Percentiles rank a stretch among this genome's conserved stretches.
phyloP scores from a whole-genome alignment of 2,113 vertebrate genomes.

The Condylura cristata region DNA sequence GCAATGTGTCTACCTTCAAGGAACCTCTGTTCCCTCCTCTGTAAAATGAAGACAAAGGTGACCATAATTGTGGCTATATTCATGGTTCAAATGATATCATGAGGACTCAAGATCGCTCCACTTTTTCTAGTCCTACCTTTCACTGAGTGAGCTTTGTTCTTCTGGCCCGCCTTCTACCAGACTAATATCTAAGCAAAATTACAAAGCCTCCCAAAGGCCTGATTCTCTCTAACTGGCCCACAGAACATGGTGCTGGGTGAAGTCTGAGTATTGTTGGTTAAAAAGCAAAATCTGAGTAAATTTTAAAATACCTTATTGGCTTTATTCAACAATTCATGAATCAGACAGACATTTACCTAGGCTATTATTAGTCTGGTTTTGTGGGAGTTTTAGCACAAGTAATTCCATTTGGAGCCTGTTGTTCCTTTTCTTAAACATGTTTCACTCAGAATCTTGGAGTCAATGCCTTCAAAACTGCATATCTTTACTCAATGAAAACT shows the following conservation, averaged over 20 bases:
- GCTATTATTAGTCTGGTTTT: neutral
- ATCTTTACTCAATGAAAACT: too few species aligned
- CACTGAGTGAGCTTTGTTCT: neutral
- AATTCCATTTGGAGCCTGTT: too few species aligned
- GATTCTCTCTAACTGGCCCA: neutral
- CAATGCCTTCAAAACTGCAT: neutral
- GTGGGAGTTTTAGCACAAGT: neutral
- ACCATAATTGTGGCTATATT: neutral
- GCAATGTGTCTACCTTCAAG: neutral
- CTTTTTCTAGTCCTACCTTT: neutral
- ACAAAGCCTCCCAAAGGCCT: neutral
- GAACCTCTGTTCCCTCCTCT: neutral
- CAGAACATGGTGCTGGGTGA: neutral
- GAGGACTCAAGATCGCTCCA: neutral
- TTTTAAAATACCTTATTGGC: neutral
- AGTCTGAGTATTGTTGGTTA: neutral
- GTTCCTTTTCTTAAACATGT: too few species aligned
- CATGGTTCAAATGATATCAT: too few species aligned
- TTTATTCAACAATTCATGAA: neutral
- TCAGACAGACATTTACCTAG: neutral
- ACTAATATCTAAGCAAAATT: neutral
- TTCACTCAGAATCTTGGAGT: neutral
- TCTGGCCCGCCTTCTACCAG: neutral
- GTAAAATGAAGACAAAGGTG: neutral
- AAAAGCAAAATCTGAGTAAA: too few species aligned